phyloP scores from a whole-genome alignment of 2,113 vertebrate genomes.

The Tauraco erythrolophus region DNA sequence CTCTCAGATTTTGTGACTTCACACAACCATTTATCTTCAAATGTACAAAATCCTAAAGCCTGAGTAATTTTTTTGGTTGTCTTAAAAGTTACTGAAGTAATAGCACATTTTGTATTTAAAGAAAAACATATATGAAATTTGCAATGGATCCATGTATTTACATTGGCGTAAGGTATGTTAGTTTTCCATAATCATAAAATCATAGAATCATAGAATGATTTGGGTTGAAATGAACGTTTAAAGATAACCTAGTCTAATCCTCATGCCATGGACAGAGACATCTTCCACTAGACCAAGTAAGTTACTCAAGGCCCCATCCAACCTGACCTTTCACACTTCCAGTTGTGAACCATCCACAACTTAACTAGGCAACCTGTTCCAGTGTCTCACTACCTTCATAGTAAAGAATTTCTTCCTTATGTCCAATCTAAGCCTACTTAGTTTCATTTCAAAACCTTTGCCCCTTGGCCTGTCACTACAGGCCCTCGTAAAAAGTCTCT shows the following conservation, averaged over 20 bases:
- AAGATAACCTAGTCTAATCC: not conserved
- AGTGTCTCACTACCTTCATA: not conserved
- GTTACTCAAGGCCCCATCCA: not conserved
- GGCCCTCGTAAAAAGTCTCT: not conserved
- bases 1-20: not conserved
- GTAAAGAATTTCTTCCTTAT: not conserved
- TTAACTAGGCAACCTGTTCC: not conserved
- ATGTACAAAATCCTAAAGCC: not conserved
- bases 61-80: not conserved
- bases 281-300: not conserved
- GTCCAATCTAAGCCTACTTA: not conserved
- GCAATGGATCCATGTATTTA: not conserved
- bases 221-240: not conserved
- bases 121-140: not conserved
- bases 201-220: accelerated
- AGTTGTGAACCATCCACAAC: too few species aligned
- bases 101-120: not conserved
- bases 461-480: not conserved
- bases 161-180: not conserved
- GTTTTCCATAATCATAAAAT: not conserved
- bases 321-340: not conserved
- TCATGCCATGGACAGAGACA: not conserved
- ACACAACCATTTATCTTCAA: not conserved
- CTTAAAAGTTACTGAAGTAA: not conserved
- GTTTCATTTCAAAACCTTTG: not conserved